These are phyloP conservation scores for Notodonta dromedarius DNA, from an alignment of 2,888 invertebrate species.

Conservation along the genomic window DNA sequence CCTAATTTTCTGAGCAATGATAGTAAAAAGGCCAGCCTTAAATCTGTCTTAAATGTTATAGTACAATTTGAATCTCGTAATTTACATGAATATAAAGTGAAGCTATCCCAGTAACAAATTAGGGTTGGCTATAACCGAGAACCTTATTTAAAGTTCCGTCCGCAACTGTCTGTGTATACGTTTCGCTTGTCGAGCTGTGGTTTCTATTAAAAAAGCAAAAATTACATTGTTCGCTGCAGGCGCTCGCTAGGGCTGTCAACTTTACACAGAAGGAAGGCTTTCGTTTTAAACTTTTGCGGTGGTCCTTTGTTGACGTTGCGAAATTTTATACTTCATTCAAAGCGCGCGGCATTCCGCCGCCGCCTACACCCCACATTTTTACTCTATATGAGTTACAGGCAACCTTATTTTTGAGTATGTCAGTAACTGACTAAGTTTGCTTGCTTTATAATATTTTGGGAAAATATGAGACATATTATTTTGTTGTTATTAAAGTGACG, in stretches of 20 bases:
- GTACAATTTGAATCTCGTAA: slow-evolving; percentile 18
- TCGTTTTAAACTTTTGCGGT: slow-evolving; percentile 52
- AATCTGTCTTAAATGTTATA: not conserved
- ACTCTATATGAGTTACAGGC: slow-evolving; percentile 34
- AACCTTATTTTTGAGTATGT: slow-evolving; percentile 38
- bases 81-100: slow-evolving; percentile 24
- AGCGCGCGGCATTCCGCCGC: slow-evolving; percentile 26
- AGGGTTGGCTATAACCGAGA: slow-evolving; percentile 36
- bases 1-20: too few relatives aligned
- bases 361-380: slow-evolving; percentile 35
- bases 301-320: slow-evolving; percentile 47
- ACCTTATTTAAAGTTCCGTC: slow-evolving; percentile 41
- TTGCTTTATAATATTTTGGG: slow-evolving; percentile 22
- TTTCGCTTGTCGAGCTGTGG: slow-evolving; percentile 48
- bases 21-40: too few relatives aligned
- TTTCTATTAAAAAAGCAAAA: slow-evolving; percentile 57
- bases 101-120: slow-evolving; percentile 36
- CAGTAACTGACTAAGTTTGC: slow-evolving; percentile 29
- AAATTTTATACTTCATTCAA: slow-evolving; percentile 53
- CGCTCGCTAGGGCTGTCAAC: slow-evolving; percentile 50
- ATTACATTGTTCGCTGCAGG: slow-evolving; percentile 53
- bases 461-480: slow-evolving; percentile 11
- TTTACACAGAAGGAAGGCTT: slow-evolving; percentile 41
- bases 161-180: slow-evolving; percentile 41
- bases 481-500: not conserved